Evolutionary conservation across 1,140 invertebrate species (phyloP).

Genomic region (Caenorhabditis brenneri): DNA sequence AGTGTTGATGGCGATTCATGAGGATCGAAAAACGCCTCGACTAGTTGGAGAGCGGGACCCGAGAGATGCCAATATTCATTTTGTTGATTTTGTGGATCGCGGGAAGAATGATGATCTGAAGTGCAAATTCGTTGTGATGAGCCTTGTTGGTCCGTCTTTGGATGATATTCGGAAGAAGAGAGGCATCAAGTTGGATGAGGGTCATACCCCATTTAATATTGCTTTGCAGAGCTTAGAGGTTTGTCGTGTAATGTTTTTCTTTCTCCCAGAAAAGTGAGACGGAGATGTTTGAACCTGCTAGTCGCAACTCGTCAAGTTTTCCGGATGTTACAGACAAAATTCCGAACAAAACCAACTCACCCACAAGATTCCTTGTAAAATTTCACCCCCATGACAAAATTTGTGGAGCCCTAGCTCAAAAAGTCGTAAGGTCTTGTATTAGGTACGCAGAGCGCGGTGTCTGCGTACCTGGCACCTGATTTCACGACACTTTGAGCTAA

Average conservation of each 20-base stretch:
- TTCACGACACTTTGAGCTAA: too few species aligned
- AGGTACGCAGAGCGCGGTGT: too few species aligned
- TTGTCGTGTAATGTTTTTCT: background rate
- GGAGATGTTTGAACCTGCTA: too few species aligned
- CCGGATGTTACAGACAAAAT: too few species aligned
- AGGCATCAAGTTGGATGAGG: background rate
- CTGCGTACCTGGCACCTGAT: too few species aligned
- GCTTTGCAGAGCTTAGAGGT: background rate
- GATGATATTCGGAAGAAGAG: background rate
- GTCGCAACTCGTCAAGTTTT: too few species aligned
- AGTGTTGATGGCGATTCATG: background rate
- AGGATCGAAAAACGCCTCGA: background rate
- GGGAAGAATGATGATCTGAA: background rate
- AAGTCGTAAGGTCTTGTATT: too few species aligned
- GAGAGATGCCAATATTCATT: background rate
- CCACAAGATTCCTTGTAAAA: too few species aligned
- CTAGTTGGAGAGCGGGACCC: background rate
- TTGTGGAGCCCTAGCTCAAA: too few species aligned
- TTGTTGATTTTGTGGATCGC: conserved; percentile 14
- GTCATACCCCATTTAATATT: background rate
- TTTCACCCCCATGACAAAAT: too few species aligned
- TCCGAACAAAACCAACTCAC: too few species aligned
- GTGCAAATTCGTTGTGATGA: conserved; percentile 29
- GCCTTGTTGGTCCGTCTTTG: conserved; percentile 5
- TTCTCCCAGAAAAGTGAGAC: too few species aligned